phyloP scores from a whole-genome alignment of 2,888 invertebrate genomes.

The Adineta ricciae region DNA sequence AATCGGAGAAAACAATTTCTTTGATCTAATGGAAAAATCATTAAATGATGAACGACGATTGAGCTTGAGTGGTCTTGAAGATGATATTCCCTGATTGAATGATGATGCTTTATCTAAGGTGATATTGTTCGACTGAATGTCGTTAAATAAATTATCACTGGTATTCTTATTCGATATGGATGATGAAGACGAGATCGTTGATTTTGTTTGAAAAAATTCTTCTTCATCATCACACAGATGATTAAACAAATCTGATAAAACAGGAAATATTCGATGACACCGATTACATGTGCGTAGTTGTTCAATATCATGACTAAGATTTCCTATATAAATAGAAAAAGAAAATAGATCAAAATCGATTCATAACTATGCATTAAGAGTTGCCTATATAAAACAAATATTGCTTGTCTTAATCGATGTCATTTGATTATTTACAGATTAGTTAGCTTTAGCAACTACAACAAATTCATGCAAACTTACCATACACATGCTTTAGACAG shows the following conservation, averaged over 20 bases:
- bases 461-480: background rate
- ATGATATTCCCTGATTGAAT: background rate
- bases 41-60: constrained; percentile 18
- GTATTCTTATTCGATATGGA: background rate
- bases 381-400: background rate
- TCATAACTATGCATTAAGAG: too few species aligned
- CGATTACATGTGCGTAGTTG: background rate
- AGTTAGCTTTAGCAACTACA: background rate
- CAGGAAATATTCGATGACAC: background rate
- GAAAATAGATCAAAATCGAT: background rate
- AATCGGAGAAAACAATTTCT: background rate
- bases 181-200: background rate
- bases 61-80: background rate
- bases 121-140: too few species aligned
- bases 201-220: background rate
- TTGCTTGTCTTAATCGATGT: too few species aligned
- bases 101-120: background rate
- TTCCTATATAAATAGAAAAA: background rate
- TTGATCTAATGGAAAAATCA: background rate
- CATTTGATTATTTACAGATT: too few species aligned
- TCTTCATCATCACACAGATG: constrained; percentile 1
- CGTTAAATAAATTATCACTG: background rate
- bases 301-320: background rate
- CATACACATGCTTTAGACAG: background rate
- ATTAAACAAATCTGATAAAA: constrained; percentile 16